Percentiles rank a stretch among this genome's conserved stretches.
phyloP scores from a whole-genome alignment of 2,797 vertebrate genomes.

The Fratercula arctica region DNA sequence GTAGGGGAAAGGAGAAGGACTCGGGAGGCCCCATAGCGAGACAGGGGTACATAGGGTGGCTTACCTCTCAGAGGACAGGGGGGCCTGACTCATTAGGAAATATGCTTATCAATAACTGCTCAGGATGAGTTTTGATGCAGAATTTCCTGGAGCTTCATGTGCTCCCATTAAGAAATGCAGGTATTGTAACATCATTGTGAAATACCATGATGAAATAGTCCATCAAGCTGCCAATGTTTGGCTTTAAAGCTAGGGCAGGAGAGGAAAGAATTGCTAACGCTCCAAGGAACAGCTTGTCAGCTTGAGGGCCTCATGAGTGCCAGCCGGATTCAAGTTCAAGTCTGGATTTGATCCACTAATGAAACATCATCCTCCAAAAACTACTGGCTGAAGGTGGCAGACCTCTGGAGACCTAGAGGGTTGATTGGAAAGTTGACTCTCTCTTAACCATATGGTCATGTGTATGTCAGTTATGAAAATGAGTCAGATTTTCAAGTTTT shows the following conservation, averaged over 20 bases:
- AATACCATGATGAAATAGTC: neutral
- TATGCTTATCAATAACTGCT: neutral
- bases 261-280: conserved; percentile 13
- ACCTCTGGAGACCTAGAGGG: conserved; percentile 23
- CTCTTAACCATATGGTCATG: neutral
- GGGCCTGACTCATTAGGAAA: neutral
- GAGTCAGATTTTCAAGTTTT: conserved; percentile 31
- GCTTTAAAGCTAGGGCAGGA: conserved; percentile 5
- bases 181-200: neutral
- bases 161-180: accelerated
- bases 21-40: accelerated
- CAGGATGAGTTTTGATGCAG: neutral
- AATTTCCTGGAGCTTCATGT: neutral
- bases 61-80: neutral
- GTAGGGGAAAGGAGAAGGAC: neutral
- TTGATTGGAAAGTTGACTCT: conserved; percentile 20
- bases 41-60: accelerated
- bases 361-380: conserved; percentile 35
- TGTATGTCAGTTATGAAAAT: conserved; percentile 16
- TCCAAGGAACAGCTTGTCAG: conserved; percentile 59
- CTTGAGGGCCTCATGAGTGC: neutral
- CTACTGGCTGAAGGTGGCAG: conserved; percentile 41
- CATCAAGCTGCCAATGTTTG: neutral
- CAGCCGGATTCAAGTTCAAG: conserved; percentile 45
- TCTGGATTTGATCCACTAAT: conserved; percentile 43